Percentiles rank a stretch among this genome's conserved stretches.
Evolutionary conservation across 2,113 vertebrate species (phyloP).

Genomic region (Thomomys bottae): DNA sequence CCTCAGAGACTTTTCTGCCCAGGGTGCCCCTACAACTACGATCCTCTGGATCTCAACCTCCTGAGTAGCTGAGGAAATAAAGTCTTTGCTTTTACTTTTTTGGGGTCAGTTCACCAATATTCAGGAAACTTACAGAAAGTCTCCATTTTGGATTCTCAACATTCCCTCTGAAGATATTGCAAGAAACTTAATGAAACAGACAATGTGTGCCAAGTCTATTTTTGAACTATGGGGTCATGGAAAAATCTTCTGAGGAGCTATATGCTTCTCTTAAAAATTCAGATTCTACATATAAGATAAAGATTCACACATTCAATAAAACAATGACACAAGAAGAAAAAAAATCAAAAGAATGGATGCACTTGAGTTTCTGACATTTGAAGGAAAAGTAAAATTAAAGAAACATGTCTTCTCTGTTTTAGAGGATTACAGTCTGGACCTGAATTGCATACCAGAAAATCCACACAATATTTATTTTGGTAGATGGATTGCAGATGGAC

Average conservation of each 20-base stretch:
- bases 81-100: too few species aligned
- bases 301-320: slow-evolving; percentile 97
- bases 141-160: slow-evolving; percentile 95
- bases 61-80: too few species aligned
- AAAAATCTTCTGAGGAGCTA: slow-evolving; percentile 89
- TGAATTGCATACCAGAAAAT: slow-evolving; percentile 92
- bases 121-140: too few species aligned
- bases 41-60: too few species aligned
- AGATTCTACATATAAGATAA: slow-evolving; percentile 94
- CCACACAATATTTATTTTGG: slow-evolving; percentile 95
- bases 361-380: slow-evolving; percentile 95
- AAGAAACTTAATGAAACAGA: slow-evolving; percentile 92
- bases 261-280: slow-evolving; percentile 89
- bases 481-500: slow-evolving; percentile 98
- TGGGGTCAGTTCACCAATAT: too few species aligned
- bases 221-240: slow-evolving; percentile 99
- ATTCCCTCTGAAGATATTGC: slow-evolving; percentile 94
- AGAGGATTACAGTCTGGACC: slow-evolving; percentile 96
- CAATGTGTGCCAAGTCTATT: slow-evolving; percentile 98
- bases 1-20: too few species aligned
- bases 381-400: slow-evolving; percentile 95
- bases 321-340: slow-evolving; percentile 92
- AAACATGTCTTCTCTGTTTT: slow-evolving; percentile 93
- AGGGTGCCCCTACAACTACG: too few species aligned
- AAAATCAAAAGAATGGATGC: slow-evolving; percentile 95